Evolutionary conservation across 2,888 invertebrate species (phyloP).

Genomic region (Eumacrocentrus americanus): DNA sequence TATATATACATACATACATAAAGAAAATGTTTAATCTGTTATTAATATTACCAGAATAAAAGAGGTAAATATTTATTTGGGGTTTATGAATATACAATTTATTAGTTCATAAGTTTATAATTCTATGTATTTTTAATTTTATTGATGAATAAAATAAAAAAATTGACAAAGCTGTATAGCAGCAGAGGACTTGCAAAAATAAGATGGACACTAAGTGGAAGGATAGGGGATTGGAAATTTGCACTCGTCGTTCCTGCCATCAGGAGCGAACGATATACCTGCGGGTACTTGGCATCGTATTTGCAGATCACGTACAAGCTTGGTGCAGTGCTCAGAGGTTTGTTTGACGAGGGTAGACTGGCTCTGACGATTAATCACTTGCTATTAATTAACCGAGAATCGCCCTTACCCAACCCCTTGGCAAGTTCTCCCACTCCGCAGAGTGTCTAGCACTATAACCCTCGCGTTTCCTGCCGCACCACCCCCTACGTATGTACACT

Average conservation of each 20-base stretch:
- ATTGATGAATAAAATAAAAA: background rate
- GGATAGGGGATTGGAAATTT: conserved; percentile 16
- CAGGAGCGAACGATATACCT: conserved; percentile 23
- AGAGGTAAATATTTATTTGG: too few relatives aligned
- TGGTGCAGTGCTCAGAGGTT: conserved; percentile 45
- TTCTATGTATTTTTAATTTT: too few relatives aligned
- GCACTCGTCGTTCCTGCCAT: conserved; percentile 4
- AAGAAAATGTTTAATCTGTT: too few relatives aligned
- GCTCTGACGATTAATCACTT: conserved; percentile 55
- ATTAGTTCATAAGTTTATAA: too few relatives aligned
- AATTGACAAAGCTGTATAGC: too few relatives aligned
- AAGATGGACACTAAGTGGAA: background rate
- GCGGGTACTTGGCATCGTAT: conserved; percentile 39
- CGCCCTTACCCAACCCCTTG: conserved; percentile 26
- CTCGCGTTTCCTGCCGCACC: too few relatives aligned
- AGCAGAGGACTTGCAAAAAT: too few relatives aligned
- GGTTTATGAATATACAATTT: too few relatives aligned
- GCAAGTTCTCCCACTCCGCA: conserved; percentile 7
- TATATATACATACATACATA: too few relatives aligned
- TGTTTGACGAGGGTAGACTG: conserved; percentile 55
- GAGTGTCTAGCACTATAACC: background rate
- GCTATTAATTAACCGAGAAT: conserved; percentile 57
- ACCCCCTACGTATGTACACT: too few relatives aligned
- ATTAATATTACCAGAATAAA: too few relatives aligned
- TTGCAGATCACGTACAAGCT: conserved; percentile 52